Percentiles rank a stretch among this genome's conserved stretches.
These are phyloP conservation scores for Sigmodon hispidus DNA, from an alignment of 2,113 vertebrate species.

Conservation along the genomic window DNA sequence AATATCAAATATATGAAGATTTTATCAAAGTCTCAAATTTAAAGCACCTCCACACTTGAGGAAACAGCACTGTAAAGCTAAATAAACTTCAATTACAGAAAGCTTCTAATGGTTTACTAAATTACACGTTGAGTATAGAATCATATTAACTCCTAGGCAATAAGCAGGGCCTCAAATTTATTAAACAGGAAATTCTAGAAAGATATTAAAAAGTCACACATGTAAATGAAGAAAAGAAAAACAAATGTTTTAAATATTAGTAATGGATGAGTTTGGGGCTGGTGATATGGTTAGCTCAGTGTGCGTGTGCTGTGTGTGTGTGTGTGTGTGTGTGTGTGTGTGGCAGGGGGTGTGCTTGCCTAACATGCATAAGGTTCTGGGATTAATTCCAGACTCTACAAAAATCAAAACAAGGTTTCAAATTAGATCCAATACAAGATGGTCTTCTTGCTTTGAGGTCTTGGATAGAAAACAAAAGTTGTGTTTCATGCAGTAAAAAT, in stretches of 20 bases:
- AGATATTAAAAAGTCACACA: background rate
- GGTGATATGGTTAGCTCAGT: background rate
- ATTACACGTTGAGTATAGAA: constrained; percentile 34
- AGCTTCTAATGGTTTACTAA: constrained; percentile 25
- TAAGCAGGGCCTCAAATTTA: constrained; percentile 1
- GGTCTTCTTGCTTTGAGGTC: background rate
- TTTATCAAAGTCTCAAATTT: constrained; percentile 18
- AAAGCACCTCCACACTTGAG: constrained; percentile 12
- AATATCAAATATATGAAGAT: constrained; percentile 9
- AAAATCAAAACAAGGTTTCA: background rate
- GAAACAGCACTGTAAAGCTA: background rate
- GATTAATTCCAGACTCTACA: background rate
- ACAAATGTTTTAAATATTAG: constrained; percentile 50
- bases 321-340: no score
- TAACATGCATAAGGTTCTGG: background rate
- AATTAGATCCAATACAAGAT: constrained; percentile 30
- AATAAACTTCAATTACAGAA: constrained; percentile 46
- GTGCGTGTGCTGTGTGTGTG: background rate
- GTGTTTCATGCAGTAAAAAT: constrained; percentile 9
- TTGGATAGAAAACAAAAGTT: background rate
- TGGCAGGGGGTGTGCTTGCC: background rate
- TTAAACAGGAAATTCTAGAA: constrained; percentile 46
- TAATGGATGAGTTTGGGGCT: background rate
- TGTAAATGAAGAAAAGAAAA: constrained; percentile 45
- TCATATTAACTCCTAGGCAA: constrained; percentile 15